phyloP scores from a whole-genome alignment of 1,140 invertebrate species.

The Drosophila kurseongensis region DNA sequence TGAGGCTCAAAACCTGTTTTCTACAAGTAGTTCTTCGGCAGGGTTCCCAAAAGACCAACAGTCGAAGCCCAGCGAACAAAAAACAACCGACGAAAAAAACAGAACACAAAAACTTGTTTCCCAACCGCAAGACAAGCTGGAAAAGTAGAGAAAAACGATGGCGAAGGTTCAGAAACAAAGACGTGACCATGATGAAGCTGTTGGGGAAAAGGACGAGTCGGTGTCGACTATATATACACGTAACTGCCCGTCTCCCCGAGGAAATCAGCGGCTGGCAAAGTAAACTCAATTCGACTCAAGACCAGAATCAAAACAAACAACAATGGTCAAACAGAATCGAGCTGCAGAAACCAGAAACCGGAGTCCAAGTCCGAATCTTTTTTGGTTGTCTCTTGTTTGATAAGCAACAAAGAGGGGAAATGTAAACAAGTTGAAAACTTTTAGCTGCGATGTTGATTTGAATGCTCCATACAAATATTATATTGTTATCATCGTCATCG shows the following conservation, averaged over 20 bases:
- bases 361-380: conserved; percentile 12
- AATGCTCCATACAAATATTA: conserved; percentile 40
- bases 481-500: conserved; percentile 27
- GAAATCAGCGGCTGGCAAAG: conserved; percentile 66
- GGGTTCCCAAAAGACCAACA: conserved; percentile 47
- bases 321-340: conserved; percentile 52
- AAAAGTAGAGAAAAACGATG: conserved; percentile 17
- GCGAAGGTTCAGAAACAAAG: conserved; percentile 24
- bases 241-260: conserved; percentile 49
- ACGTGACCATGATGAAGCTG: conserved; percentile 62
- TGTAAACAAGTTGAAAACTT: conserved; percentile 35
- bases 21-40: conserved; percentile 42
- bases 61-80: conserved; percentile 9
- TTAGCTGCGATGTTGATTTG: conserved; percentile 42
- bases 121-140: conserved; percentile 35
- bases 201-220: conserved; percentile 57
- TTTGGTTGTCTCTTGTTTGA: conserved; percentile 25
- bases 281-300: conserved; percentile 48
- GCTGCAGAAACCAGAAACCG: conserved; percentile 23
- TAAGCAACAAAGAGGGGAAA: conserved; percentile 43
- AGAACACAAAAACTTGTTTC: conserved; percentile 52
- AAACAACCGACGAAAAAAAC: conserved; percentile 8
- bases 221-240: conserved; percentile 6
- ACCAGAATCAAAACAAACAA: conserved; percentile 76
- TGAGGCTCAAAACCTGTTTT: conserved; percentile 44